These are phyloP conservation scores for Homalodisca vitripennis DNA, from an alignment of 1,140 invertebrate species.

Conservation along the genomic window DNA sequence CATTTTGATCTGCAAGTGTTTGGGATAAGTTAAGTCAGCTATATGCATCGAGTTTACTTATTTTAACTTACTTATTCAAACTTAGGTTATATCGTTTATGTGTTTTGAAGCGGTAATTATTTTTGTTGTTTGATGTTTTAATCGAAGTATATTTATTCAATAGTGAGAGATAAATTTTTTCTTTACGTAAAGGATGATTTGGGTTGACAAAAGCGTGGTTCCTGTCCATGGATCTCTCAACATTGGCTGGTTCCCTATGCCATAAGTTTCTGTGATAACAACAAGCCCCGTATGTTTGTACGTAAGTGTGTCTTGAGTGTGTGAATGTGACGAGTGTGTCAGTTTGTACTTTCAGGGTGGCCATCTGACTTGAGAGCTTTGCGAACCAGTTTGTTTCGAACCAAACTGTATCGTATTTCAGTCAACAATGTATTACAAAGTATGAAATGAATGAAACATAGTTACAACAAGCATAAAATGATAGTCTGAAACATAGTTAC, in stretches of 20 bases:
- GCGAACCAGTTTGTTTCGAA: not conserved
- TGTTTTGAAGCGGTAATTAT: not conserved
- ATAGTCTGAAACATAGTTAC: too few species aligned
- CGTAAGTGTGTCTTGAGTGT: not conserved
- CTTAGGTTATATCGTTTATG: not conserved
- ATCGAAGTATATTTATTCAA: not conserved
- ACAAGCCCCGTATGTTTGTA: not conserved
- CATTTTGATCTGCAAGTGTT: too few species aligned
- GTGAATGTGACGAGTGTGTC: not conserved
- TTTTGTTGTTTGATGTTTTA: not conserved
- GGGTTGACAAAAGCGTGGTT: constrained; percentile 2
- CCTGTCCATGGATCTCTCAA: constrained; percentile 16
- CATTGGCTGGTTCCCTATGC: constrained; percentile 21
- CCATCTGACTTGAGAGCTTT: too few species aligned
- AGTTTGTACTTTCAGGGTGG: not conserved
- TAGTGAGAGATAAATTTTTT: not conserved
- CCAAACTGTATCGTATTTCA: not conserved
- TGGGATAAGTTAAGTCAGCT: too few species aligned
- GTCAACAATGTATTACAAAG: too few species aligned
- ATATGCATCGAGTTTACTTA: not conserved
- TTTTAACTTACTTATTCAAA: not conserved
- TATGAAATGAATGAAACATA: too few species aligned
- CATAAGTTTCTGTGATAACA: constrained; percentile 21
- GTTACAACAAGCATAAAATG: too few species aligned
- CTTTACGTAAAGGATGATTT: not conserved